Evolutionary conservation across 2,888 invertebrate species (phyloP).

Genomic region (Lomographa bimaculata): DNA sequence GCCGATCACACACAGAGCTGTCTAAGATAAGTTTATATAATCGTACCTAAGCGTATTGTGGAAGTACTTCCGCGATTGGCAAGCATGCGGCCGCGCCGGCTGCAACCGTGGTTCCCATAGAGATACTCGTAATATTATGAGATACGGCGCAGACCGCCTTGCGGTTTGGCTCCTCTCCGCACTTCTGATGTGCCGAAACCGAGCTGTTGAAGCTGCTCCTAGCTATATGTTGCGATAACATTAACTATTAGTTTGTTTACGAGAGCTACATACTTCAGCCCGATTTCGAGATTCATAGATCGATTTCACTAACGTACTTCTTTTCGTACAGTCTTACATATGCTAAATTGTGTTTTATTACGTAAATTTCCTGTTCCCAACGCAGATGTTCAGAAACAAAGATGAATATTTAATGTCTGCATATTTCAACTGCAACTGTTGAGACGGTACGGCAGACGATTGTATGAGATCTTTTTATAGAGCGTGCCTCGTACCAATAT

Average conservation of each 20-base stretch:
- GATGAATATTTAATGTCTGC: constrained; percentile 19
- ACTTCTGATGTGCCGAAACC: constrained; percentile 32
- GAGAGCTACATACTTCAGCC: too few relatives aligned
- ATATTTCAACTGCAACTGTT: constrained; percentile 33
- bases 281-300: too few relatives aligned
- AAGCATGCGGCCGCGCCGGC: constrained; percentile 27
- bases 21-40: too few relatives aligned
- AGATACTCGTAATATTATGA: constrained; percentile 54
- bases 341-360: too few relatives aligned
- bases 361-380: too few relatives aligned
- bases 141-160: constrained; percentile 44
- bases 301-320: too few relatives aligned
- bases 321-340: too few relatives aligned
- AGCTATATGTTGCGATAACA: constrained; percentile 1
- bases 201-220: constrained; percentile 15
- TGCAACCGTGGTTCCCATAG: constrained; percentile 38
- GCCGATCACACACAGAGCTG: too few relatives aligned
- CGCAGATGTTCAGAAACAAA: constrained; percentile 21
- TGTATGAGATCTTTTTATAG: constrained; percentile 67
- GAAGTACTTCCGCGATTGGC: constrained; percentile 29
- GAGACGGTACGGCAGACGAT: constrained; percentile 68
- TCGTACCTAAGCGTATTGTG: too few relatives aligned
- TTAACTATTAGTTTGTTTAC: constrained; percentile 10
- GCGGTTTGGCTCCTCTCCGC: constrained; percentile 49
- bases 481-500: constrained; percentile 59